A percentile compares a stretch with the other conserved stretches of the same genome.
Conservation (phyloP, 2,888 invertebrate species). For the Reticulitermes lucifugus region DNA sequence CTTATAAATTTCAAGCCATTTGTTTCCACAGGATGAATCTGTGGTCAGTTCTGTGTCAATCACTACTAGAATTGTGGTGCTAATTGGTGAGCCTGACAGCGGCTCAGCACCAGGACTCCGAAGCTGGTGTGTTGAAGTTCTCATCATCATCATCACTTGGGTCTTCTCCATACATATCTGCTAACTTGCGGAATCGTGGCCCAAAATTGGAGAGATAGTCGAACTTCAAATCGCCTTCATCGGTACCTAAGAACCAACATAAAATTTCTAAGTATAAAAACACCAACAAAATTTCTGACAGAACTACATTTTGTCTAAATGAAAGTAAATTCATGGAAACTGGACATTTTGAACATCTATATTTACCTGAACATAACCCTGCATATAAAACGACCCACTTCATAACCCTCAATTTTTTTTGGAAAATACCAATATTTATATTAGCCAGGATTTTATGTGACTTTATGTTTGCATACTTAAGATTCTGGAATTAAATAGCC, state of each 20-base stretch:
- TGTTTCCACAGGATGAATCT: not conserved
- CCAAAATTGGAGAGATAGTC: constrained; percentile 95
- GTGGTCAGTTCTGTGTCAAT: not conserved
- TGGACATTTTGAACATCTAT: no score
- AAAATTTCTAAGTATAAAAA: constrained; percentile 24
- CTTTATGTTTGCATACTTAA: no score
- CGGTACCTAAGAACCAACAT: constrained; percentile 74
- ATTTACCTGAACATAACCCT: no score
- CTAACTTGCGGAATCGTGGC: constrained; percentile 93
- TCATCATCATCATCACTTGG: constrained; percentile 85
- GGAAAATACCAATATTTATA: no score
- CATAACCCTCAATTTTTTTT: no score
- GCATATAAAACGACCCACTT: no score
- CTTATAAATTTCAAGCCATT: not conserved
- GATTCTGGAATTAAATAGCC: no score
- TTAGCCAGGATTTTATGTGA: no score
- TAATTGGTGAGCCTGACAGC: not conserved
- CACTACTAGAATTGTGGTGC: not conserved
- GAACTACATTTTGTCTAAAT: no score
- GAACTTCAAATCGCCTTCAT: constrained; percentile 93
- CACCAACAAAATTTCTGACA: not conserved
- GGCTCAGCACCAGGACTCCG: constrained; percentile 83
- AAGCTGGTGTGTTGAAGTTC: constrained; percentile 75
- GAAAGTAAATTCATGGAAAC: no score
- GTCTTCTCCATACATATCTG: constrained; percentile 95